Base-by-base conservation (phyloP, 2,113 vertebrate genomes). In the Ursus arctos region DNA sequence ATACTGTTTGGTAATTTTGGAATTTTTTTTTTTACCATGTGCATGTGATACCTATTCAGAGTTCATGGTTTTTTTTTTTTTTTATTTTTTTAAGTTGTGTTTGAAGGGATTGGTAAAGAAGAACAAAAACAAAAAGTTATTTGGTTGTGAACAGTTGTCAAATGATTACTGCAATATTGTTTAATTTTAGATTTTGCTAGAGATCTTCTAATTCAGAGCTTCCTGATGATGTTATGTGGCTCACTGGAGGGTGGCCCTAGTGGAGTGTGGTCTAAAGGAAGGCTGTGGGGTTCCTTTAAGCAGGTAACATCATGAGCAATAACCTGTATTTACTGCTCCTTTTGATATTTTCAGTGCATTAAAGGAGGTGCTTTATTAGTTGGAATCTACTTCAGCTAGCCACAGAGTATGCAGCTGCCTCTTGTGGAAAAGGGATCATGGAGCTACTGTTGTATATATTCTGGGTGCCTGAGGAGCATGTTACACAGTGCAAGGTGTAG, bases 181-280 rank as follows among this genome's bases (percentile, higher is more conserved):
- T 90, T 94, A 85, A 40, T 81, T 80, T 95, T 96, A 67, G 79
- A 16, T 94, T 95, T 96, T 96, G 24, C 55, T 89, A 93, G 77
- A 89, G 6, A 22, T 94, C 43, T 94, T 93, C 49, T 81, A 55
- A 80, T 92, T 93, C 61, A 84, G 16, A 90, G 55, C 10, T 74
- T 94, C 94, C 11, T 40, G 6, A 80, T 95, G 43, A 43, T 91
- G 47, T 63, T 94, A 28, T 4, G 4, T 88, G 84, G 74, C 59
- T 96, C 87, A 67, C 59, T 95, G 85, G 49, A 61, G 79, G 53
- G 24, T 83, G 13, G 7, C 40, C 40, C 55, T 87, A n/a, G 31
- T 49, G 59, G 31, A 83, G 13, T 61, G 22, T 31, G 31, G 13
- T 57, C 55, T 86, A 31, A 82, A 97, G 24, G 26, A 83, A 81